Conservation (phyloP, 2,113 vertebrate species). For the Morone saxatilis region DNA sequence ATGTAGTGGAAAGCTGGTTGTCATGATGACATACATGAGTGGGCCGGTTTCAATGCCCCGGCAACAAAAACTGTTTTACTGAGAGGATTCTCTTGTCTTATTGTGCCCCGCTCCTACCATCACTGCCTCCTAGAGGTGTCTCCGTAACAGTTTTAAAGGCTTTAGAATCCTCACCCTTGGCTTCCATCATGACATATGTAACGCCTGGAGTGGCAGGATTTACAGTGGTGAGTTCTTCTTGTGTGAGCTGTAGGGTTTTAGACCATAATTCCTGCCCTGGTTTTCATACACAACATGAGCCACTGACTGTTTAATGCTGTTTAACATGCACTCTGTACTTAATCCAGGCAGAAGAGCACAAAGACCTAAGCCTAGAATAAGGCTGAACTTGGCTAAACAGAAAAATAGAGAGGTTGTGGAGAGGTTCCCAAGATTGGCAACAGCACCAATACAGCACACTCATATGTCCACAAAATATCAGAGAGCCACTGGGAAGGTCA, state of each 20-base stretch:
- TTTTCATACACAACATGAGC: slow-evolving; percentile 50
- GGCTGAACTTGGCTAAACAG: slow-evolving; percentile 42
- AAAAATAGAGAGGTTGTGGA: slow-evolving; percentile 21
- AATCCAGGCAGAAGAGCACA: slow-evolving; percentile 46
- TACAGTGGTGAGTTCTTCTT: slow-evolving; percentile 18
- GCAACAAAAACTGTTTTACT: slow-evolving; percentile 60
- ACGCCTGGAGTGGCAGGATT: slow-evolving; percentile 23
- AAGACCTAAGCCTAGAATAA: slow-evolving; percentile 39
- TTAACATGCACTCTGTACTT: slow-evolving; percentile 48
- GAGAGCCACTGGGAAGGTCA: slow-evolving; percentile 7
- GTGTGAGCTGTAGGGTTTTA: slow-evolving; percentile 34
- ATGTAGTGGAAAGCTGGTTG: slow-evolving; percentile 72
- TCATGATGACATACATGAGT: slow-evolving; percentile 71
- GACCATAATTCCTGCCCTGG: slow-evolving; percentile 36
- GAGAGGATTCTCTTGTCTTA: slow-evolving; percentile 57
- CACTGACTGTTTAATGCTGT: slow-evolving; percentile 46
- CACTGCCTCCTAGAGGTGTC: slow-evolving; percentile 52
- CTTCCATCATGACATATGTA: slow-evolving; percentile 32
- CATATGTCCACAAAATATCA: slow-evolving; percentile 13
- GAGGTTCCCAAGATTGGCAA: slow-evolving; percentile 32
- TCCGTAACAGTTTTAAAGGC: slow-evolving; percentile 25
- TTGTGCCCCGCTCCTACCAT: slow-evolving; percentile 29
- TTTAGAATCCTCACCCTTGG: slow-evolving; percentile 20
- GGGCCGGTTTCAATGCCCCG: slow-evolving; percentile 36
- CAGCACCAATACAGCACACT: slow-evolving; percentile 27